Conservation (phyloP, 2,888 invertebrate species). For the Drosophila recens region DNA sequence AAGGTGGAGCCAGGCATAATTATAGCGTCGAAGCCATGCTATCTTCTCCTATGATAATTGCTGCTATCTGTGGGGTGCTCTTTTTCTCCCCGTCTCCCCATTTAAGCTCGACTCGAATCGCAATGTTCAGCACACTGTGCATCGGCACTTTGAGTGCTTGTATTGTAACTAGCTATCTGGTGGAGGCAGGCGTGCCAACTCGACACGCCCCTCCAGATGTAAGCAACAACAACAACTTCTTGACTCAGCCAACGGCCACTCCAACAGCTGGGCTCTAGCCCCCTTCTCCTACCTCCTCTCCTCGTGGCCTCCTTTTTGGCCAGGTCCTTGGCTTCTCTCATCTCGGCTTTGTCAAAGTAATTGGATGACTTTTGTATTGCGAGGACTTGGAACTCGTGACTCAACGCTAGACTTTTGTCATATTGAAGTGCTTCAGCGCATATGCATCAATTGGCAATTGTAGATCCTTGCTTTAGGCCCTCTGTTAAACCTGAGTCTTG, state of each 20-base stretch:
- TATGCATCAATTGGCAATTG: slow-evolving; percentile 68
- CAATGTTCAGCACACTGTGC: slow-evolving; percentile 50
- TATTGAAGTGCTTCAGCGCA: slow-evolving; percentile 63
- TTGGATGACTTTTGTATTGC: slow-evolving; percentile 69
- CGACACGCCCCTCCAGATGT: slow-evolving; percentile 65
- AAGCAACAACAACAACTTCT: slow-evolving; percentile 25
- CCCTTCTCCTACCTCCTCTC: background rate
- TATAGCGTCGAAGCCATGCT: slow-evolving; percentile 14
- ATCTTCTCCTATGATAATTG: slow-evolving; percentile 23
- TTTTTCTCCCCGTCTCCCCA: background rate
- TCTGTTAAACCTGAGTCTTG: background rate
- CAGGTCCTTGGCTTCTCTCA: slow-evolving; percentile 5
- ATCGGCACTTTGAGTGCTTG: slow-evolving; percentile 59
- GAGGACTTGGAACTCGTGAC: slow-evolving; percentile 30
- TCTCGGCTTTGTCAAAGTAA: slow-evolving; percentile 74
- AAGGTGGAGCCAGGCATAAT: slow-evolving; percentile 43
- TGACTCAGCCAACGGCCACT: slow-evolving; percentile 38
- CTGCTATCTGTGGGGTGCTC: slow-evolving; percentile 31
- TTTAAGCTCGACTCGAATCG: slow-evolving; percentile 1
- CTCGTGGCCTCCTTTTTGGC: too few relatives aligned
- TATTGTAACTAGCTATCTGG: slow-evolving; percentile 73
- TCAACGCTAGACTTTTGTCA: slow-evolving; percentile 40
- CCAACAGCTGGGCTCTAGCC: slow-evolving; percentile 47
- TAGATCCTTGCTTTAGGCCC: background rate
- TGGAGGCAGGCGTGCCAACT: slow-evolving; percentile 65